phyloP scores from a whole-genome alignment of 2,888 invertebrate species.

The Sphinx pinastri region DNA sequence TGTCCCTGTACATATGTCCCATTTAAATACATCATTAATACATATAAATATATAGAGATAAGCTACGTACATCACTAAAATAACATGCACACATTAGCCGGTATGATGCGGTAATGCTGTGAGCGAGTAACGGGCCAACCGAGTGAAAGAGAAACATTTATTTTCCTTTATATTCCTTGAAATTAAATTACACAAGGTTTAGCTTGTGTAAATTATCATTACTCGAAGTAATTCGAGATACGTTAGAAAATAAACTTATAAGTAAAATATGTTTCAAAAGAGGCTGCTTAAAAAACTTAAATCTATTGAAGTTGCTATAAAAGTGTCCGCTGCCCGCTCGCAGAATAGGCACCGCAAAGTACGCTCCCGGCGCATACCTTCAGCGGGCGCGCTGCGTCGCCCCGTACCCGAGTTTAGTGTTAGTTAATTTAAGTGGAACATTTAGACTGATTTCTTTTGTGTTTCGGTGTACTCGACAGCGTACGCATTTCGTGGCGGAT shows the following conservation, averaged over 20 bases:
- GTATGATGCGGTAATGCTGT: neutral
- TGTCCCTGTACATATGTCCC: conserved; percentile 37
- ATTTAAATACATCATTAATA: conserved; percentile 28
- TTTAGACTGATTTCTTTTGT: conserved; percentile 68
- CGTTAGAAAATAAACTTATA: too few relatives aligned
- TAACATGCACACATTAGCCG: conserved; percentile 17
- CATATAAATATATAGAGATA: conserved; percentile 20
- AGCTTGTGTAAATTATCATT: too few relatives aligned
- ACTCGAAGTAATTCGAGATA: too few relatives aligned
- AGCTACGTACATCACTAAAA: conserved; percentile 11
- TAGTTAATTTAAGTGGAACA: conserved; percentile 56
- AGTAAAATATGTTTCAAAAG: neutral
- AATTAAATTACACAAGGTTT: neutral
- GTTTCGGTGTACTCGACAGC: conserved; percentile 18
- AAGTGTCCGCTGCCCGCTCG: neutral
- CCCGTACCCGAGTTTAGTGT: conserved; percentile 11
- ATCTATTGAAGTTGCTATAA: neutral
- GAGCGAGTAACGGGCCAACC: neutral
- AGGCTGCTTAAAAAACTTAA: neutral
- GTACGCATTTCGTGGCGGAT: neutral
- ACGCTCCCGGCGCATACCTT: neutral
- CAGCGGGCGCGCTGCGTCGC: neutral
- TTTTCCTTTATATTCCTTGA: neutral
- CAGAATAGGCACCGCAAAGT: neutral
- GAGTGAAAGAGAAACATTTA: neutral